Base-by-base conservation (phyloP, 2,888 invertebrate species). In the Portevinia maculata region DNA sequence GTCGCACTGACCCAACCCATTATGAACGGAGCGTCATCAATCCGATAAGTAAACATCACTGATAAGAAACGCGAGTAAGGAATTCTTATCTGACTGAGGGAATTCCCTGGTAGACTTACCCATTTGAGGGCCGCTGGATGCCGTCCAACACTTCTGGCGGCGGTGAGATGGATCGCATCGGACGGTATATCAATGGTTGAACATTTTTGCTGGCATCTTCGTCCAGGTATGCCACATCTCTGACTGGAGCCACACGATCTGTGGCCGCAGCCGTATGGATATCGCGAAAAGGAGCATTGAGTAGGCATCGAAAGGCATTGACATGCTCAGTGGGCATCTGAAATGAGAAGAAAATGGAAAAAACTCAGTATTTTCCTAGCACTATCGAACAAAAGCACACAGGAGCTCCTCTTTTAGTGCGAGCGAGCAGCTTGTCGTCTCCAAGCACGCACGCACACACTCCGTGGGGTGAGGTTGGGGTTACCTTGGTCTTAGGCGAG, bases 251-350 rank as follows among this genome's bases (percentile, higher is more conserved):
- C 13, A 87, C 69, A 21, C 90, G 89, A 74, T 79, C 79, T 75
- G 86, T 85, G 30, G 85, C 85, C 24, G 85, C 85, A 34, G 89
- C 88, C 28, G 89, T 87, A 59, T 89, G 88, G 28, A 89, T 84
- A 83, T 90, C 89, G 11, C 89, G 88, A 67, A 90, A 89, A 13
- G 90, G 87, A 5, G 88, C 88, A 75, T 89, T 87, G 28, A 90
- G 83, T 1, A 90, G 84, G 60, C 90, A 90, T 65, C 90, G 88
- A 34, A 90, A 85, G 21, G 87, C 85, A 55, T 86, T 83, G 30
- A 85, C 86, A 57, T 86, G 84, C 75, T 89, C 89, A 75, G 86
- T 86, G 67, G 89, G 87, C 84, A 89, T 85, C 90, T 89, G 79
- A 30, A 88, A 86, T 48, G 74, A 74, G 75, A 71, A 83, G 59